Evolutionary conservation across 1,140 invertebrate species (phyloP), one percentile per base, ranked within the genome.

Genomic region (Polypedilum pembai): DNA sequence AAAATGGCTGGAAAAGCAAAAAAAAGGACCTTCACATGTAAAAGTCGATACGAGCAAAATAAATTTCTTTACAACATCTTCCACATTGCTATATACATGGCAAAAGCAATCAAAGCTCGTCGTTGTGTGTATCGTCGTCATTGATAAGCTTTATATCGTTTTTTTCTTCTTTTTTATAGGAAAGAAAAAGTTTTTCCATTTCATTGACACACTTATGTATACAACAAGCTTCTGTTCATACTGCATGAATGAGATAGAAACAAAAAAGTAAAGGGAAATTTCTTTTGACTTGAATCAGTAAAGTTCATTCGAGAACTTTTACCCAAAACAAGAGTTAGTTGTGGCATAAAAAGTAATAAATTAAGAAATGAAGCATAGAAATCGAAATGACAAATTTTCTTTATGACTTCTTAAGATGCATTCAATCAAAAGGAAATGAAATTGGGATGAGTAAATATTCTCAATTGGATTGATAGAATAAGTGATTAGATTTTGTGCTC

Each of bases 311-410:
- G 1, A 33, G 5, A 33, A 5, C 24, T 33, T 33, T 33, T 33
- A 33, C 5, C 24, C 24, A 33, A 33, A 33, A 33, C 24, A 33
- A n/a, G 45, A 56, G 45, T 45, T 45, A 45, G 41, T 45, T 45
- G 41, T 8, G 12, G 12, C 15, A n/a, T 33, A 33, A 33, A 12
- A 56, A n/a, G 45, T 56, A 56, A 56, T 56, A 56, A 56, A 56
- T 56, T 56, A 56, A 56, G 45, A 56, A 56, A 12, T 56, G 45
- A 56, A 56, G 45, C 45, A 56, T 56, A 56, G 15, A 56, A 56
- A 56, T 56, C 15, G 45, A 56, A 56, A 56, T 56, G 45, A 56
- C 45, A 56, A 56, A 56, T 56, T 56, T n/a, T 56, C n/a, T 15
- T 15, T 12, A 1, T 56, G 15, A 56, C 1, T 56, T 56, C n/a